Evolutionary conservation across 2,113 vertebrate species (phyloP).

Genomic region (Heterocephalus glaber): DNA sequence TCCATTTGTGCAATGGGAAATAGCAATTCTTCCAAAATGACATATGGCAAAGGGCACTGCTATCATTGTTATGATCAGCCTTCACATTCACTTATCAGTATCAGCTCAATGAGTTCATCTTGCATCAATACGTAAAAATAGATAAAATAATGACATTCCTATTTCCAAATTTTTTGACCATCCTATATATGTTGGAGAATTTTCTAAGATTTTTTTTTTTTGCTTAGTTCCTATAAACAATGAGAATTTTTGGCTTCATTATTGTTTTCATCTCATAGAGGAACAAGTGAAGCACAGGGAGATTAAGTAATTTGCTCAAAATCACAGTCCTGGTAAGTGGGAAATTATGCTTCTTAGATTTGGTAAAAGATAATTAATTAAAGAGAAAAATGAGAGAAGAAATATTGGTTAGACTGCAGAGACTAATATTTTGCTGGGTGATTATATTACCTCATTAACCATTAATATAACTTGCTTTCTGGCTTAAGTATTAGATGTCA

Average conservation of each 20-base stretch:
- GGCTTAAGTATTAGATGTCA: background rate
- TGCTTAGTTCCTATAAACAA: background rate
- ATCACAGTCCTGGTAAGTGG: background rate
- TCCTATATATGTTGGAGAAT: background rate
- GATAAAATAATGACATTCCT: background rate
- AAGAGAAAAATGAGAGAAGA: constrained; percentile 1
- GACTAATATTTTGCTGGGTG: constrained; percentile 34
- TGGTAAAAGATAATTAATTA: constrained; percentile 9
- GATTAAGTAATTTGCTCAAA: constrained; percentile 16
- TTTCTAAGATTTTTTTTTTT: constrained; percentile 34
- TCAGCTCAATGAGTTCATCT: background rate
- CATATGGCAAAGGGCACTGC: background rate
- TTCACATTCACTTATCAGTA: background rate
- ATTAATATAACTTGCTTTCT: constrained; percentile 31
- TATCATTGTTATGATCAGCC: background rate
- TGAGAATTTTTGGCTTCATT: background rate
- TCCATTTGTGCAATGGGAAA: background rate
- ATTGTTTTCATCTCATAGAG: constrained; percentile 15
- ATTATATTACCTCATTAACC: background rate
- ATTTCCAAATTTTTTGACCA: background rate
- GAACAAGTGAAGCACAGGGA: background rate
- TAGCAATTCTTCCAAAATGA: background rate
- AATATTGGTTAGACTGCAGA: background rate
- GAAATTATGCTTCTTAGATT: background rate
- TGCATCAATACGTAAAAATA: background rate